A percentile compares a stretch with the other conserved stretches of the same genome.
Evolutionary conservation across 2,113 vertebrate species (phyloP).

Genomic region (Cynopterus brachyotis): DNA sequence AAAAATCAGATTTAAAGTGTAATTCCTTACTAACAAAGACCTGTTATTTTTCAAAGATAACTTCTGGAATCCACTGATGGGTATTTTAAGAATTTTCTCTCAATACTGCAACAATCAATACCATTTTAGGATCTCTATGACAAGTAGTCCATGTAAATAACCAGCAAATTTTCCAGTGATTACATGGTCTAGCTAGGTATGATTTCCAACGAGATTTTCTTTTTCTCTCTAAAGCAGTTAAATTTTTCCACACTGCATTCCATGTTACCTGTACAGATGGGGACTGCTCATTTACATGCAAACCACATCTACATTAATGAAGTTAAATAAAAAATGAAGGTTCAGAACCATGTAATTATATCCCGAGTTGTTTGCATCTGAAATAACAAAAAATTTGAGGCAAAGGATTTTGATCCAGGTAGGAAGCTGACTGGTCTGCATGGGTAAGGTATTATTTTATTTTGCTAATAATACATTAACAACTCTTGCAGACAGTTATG

Average conservation of each 20-base stretch:
- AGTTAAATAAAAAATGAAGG: slow-evolving; percentile 11
- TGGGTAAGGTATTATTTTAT: background rate
- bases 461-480: background rate
- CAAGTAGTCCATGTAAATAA: background rate
- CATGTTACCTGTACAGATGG: background rate
- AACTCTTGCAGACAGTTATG: background rate
- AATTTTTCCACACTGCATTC: background rate
- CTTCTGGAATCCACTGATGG: background rate
- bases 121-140: background rate
- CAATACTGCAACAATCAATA: background rate
- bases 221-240: background rate
- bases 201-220: background rate
- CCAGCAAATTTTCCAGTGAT: background rate
- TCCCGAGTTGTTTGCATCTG: background rate
- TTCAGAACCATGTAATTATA: background rate
- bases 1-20: background rate
- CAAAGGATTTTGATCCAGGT: background rate
- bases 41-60: background rate
- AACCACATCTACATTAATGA: background rate
- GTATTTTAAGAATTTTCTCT: background rate
- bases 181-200: background rate
- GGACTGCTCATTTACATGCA: background rate
- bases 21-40: background rate
- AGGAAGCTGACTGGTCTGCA: background rate
- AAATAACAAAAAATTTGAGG: slow-evolving; percentile 19